phyloP scores from a whole-genome alignment of 1,140 invertebrate species.

The Homalodisca vitripennis region DNA sequence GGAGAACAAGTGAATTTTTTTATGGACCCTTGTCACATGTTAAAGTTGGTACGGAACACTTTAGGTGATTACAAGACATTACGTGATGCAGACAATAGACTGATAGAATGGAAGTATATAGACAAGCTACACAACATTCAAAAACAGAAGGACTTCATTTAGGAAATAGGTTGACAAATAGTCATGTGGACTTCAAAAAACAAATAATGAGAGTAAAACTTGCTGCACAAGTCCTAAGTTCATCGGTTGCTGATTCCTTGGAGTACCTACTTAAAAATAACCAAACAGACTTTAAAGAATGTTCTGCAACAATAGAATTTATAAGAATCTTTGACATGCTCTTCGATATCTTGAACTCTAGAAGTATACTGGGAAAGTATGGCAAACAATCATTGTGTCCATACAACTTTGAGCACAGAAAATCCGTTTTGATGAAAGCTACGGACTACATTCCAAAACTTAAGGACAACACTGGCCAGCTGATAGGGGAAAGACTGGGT shows the following conservation, averaged over 20 bases:
- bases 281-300: constrained; percentile 10
- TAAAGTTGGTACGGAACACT: constrained; percentile 35
- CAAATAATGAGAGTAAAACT: constrained; percentile 46
- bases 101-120: constrained; percentile 42
- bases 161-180: constrained; percentile 42
- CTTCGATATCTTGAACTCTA: not conserved
- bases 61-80: constrained; percentile 32
- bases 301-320: constrained; percentile 16
- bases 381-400: constrained; percentile 18
- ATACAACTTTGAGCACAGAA: constrained; percentile 5
- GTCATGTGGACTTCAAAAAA: constrained; percentile 43
- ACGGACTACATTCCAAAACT: constrained; percentile 7
- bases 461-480: too few species aligned
- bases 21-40: constrained; percentile 39
- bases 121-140: constrained; percentile 41
- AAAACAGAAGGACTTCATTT: constrained; percentile 40
- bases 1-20: constrained; percentile 35
- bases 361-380: constrained; percentile 23
- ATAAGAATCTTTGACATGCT: not conserved
- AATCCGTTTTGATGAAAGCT: not conserved
- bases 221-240: constrained; percentile 44
- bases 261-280: constrained; percentile 35
- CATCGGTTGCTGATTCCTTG: constrained; percentile 40
- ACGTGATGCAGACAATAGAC: constrained; percentile 33
- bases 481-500: too few species aligned